Conservation (phyloP, 2,888 invertebrate genomes). For the Drosophila phalerata region DNA sequence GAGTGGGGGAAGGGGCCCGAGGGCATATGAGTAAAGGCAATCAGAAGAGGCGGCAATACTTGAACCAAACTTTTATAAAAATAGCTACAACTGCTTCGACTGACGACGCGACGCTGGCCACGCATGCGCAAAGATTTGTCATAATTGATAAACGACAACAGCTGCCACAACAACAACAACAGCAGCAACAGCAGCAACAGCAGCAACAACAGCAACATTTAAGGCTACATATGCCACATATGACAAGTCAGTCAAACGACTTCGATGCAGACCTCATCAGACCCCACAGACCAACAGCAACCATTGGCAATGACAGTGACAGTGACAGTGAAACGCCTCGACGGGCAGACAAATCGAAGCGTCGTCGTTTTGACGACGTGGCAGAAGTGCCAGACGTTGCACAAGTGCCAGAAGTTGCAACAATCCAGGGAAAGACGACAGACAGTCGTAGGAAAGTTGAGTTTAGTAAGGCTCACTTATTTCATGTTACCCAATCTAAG, state of each 20-base stretch:
- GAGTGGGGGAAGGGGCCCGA: background rate
- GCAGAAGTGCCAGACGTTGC: background rate
- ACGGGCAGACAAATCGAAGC: conserved; percentile 69
- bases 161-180: conserved; percentile 40
- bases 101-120: conserved; percentile 67
- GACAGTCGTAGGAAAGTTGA: no score
- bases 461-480: no score
- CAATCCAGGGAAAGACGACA: no score
- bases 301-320: conserved; percentile 42
- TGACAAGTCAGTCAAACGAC: conserved; percentile 48
- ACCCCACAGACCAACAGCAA: conserved; percentile 24
- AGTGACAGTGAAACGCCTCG: conserved; percentile 67
- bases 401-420: no score
- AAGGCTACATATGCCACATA: conserved; percentile 53
- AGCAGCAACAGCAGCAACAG: background rate
- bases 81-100: conserved; percentile 54
- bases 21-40: background rate
- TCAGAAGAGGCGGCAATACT: conserved; percentile 29
- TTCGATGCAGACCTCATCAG: conserved; percentile 33
- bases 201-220: conserved; percentile 37
- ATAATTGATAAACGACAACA: conserved; percentile 84
- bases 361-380: conserved; percentile 21
- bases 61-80: conserved; percentile 64
- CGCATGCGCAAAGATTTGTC: conserved; percentile 85
- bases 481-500: no score